Evolutionary conservation across 1,140 invertebrate species (phyloP).

Genomic region (Dreissena rostriformis): DNA sequence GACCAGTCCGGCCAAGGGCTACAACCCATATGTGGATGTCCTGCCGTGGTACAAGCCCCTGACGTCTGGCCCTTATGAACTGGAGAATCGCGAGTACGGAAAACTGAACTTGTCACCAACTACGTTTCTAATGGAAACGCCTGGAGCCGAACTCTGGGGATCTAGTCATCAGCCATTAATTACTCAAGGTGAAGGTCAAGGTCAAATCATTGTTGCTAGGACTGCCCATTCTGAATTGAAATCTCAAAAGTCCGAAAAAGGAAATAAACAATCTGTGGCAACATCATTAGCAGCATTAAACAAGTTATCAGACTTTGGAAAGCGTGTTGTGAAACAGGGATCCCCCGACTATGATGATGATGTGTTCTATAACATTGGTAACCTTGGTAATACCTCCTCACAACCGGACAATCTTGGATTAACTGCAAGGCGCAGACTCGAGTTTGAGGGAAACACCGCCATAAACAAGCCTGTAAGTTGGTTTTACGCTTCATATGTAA

Average conservation of each 20-base stretch:
- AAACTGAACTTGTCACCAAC: constrained; percentile 5
- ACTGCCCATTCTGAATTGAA: too few relatives aligned
- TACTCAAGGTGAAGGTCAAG: too few relatives aligned
- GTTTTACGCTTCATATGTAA: too few relatives aligned
- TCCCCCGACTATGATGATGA: constrained; percentile 43
- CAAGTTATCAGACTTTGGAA: too few relatives aligned
- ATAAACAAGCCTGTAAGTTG: not conserved
- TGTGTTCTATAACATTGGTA: constrained; percentile 30
- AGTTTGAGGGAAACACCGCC: constrained; percentile 22
- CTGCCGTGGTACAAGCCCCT: not conserved
- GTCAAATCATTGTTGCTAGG: too few relatives aligned
- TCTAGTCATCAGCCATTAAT: too few relatives aligned
- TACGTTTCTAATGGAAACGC: not conserved
- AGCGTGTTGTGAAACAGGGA: constrained; percentile 32
- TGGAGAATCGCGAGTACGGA: constrained; percentile 26
- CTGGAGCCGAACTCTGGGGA: too few relatives aligned
- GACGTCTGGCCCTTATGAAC: constrained; percentile 4
- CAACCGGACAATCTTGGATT: not conserved
- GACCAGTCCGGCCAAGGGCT: not conserved
- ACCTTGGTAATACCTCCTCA: constrained; percentile 6
- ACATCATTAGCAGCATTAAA: too few relatives aligned
- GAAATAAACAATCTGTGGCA: too few relatives aligned
- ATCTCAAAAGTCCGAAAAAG: too few relatives aligned
- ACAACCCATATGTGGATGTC: not conserved
- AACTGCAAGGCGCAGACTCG: constrained; percentile 27